Evolutionary conservation across 2,113 vertebrate species (phyloP), one percentile per base, ranked within the genome.

Genomic region (Lepidothrix coronata): DNA sequence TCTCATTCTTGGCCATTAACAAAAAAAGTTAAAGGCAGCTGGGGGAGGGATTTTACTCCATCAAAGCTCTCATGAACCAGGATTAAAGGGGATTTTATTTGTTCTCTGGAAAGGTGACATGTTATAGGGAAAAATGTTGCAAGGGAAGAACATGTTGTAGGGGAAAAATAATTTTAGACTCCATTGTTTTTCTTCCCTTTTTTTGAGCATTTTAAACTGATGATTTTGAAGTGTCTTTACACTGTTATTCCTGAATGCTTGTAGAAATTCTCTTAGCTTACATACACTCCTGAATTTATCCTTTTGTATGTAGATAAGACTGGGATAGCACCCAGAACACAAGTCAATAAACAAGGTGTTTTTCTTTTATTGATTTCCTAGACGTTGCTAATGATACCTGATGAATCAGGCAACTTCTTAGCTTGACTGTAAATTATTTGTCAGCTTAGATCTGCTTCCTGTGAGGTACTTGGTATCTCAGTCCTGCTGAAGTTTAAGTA

Each of bases 161-260:
- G 2, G 3, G 0, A 9, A 39, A 58, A 24, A 6, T 28, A 16
- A 44, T 18, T 8, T 48, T 75, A 22, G 31, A 37, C 10, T 52
- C 63, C 0, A 9, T 28, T n/a, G 1, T 0, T 48, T 72, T 63
- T 31, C 3, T 39, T 71, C 8, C 0, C 0, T 8, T 14, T 37
- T 92, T 41, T 16, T 1, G 8, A 75, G 17, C 5, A 51, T 13
- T 46, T 77, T 20, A n/a, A 85, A 41, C 13, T 33, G 46, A 12
- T 58, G 5, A 1, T 22, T 92, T 92, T 44, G 31, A n/a, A 70
- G 8, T 54, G 5, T n/a, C 49, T 73, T 85, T 63, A 51, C 67
- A 71, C 46, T 31, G 2, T 24, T 86, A 59, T 84, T 39, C 43
- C 35, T 78, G 48, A 67, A 55, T n/a, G 14, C 3, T 7, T n/a